Evolutionary conservation across 2,113 vertebrate genomes (phyloP), one percentile per base, ranked within the genome.

Genomic region (Ciconia boyciana): DNA sequence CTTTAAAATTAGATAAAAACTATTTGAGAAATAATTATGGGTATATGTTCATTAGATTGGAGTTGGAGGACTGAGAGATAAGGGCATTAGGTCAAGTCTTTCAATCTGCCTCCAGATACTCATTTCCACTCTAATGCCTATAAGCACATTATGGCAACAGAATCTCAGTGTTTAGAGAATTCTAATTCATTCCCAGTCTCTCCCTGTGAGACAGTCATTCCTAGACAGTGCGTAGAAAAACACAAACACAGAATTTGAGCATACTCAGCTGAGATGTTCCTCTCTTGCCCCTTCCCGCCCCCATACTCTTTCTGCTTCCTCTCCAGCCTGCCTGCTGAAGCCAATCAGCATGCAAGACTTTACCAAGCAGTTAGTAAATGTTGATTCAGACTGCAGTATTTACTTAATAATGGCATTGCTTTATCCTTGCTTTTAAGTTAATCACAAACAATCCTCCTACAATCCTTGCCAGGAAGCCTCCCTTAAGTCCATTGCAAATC

Each of bases 1-100:
- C 96, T 98, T 98, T 97, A 97, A 98, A 98, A 98, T 98, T 97
- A 97, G 97, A 97, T 98, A 95, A 98, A 98, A 98, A 97, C 68
- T 98, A 97, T 98, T 97, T 97, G 96, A 98, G 96, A 98, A 97
- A 97, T 98, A 98, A 98, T 98, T 98, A 96, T 94, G 91, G 87
- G 62, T 98, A 68, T 97, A 95, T 94, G 94, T 97, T 98, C 98
- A 97, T 98, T 98, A 98, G 89, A 96, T 87, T 96, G 83, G 90
- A 97, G 89, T 95, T 95, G 74, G 80, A 97, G 83, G 74, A 95
- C 93, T 92, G 90, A 93, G 91, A 87, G 75, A 96, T 97, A 94
- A 97, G 96, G 97, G 89, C 96, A 97, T 90, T 90, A 95, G 98
- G 97, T 98, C 97, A 98, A 97, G 95, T 96, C 91, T 91, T 97